Conservation (phyloP, 2,888 invertebrate genomes). For the Eremobia ochroleuca region DNA sequence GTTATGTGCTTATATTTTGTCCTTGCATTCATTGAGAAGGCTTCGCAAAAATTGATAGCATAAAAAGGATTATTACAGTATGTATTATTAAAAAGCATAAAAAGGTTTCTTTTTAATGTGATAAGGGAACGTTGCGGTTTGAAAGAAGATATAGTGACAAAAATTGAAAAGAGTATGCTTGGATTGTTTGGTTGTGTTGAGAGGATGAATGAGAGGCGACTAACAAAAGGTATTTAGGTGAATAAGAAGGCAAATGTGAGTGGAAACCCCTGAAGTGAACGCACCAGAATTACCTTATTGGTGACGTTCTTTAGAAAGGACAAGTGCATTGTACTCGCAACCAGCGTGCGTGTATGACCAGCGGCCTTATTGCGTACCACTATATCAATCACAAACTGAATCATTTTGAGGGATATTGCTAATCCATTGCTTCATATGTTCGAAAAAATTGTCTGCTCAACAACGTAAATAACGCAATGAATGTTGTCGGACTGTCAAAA, state of each 20-base stretch:
- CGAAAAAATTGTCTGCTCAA: too few relatives aligned
- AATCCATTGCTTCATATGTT: too few relatives aligned
- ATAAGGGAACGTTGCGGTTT: not conserved
- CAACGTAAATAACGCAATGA: too few relatives aligned
- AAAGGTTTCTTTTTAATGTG: not conserved
- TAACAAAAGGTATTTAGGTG: not conserved
- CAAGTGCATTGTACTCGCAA: too few relatives aligned
- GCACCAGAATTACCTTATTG: not conserved
- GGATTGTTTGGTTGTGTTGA: not conserved
- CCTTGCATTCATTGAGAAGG: constrained; percentile 2
- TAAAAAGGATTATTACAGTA: not conserved
- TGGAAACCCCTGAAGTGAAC: not conserved
- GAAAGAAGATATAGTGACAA: not conserved
- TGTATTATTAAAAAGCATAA: not conserved
- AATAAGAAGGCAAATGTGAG: not conserved
- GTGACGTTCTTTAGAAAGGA: too few relatives aligned
- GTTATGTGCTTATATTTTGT: constrained; percentile 28
- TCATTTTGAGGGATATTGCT: too few relatives aligned
- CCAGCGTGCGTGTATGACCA: too few relatives aligned
- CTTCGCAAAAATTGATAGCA: constrained; percentile 1
- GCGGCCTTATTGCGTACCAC: too few relatives aligned
- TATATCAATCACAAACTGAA: too few relatives aligned
- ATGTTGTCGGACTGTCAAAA: too few relatives aligned
- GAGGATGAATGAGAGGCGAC: not conserved
- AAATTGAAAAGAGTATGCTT: not conserved